A percentile compares a stretch with the other conserved stretches of the same genome.
Evolutionary conservation across 2,797 vertebrate species (phyloP).

Genomic region (Myiotriccus ornatus): DNA sequence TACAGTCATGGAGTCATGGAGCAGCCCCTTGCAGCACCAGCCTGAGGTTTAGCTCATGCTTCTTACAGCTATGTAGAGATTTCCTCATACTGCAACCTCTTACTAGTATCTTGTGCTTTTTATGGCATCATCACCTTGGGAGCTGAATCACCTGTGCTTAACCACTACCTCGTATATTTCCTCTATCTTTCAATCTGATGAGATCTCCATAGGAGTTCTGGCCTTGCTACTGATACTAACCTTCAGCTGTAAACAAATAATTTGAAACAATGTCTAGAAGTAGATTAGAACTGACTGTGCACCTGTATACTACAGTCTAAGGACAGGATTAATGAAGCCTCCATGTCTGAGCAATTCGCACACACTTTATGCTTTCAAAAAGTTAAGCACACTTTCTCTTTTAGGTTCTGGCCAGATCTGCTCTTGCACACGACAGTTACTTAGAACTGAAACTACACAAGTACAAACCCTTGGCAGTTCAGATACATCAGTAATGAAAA

Average conservation of each 20-base stretch:
- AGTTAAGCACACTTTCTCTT: not conserved
- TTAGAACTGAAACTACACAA: not conserved
- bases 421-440: not conserved
- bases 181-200: not conserved
- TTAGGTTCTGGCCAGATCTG: not conserved
- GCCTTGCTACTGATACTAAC: not conserved
- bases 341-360: not conserved
- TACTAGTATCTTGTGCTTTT: not conserved
- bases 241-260: not conserved
- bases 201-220: fast-evolving
- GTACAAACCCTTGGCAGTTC: not conserved
- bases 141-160: not conserved
- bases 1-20: not conserved
- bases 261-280: not conserved
- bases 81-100: not conserved
- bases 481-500: not conserved
- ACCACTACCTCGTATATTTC: not conserved
- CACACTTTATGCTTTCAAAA: not conserved
- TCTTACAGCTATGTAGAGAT: fast-evolving
- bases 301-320: not conserved
- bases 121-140: not conserved
- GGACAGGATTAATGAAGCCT: not conserved
- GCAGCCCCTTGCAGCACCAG: not conserved
- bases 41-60: not conserved
- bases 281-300: not conserved